Conservation (phyloP, 2,888 invertebrate species). For the Nomada fabriciana region DNA sequence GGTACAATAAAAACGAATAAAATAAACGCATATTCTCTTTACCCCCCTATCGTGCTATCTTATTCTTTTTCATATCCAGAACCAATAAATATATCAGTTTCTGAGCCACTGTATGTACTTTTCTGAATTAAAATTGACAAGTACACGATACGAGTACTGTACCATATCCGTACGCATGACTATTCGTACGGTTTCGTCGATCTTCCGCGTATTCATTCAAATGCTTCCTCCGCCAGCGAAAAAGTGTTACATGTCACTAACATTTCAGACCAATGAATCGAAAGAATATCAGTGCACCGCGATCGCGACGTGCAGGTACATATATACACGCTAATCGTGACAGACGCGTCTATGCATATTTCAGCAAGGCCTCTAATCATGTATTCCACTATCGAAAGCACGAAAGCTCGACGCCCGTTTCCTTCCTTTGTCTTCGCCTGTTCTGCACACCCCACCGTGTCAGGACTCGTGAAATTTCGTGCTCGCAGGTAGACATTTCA, state of each 20-base stretch:
- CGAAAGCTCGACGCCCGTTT: background rate
- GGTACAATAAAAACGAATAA: too few relatives aligned
- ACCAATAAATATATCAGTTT: too few relatives aligned
- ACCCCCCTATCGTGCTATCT: too few relatives aligned
- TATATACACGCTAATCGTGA: background rate
- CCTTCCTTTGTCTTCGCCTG: conserved; percentile 15
- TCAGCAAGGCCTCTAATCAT: conserved; percentile 26
- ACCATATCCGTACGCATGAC: background rate
- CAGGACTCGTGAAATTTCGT: conserved; percentile 67
- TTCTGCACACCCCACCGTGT: conserved; percentile 34
- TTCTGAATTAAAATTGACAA: too few relatives aligned
- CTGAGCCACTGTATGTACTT: too few relatives aligned
- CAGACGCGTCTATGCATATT: conserved; percentile 1
- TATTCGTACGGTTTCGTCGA: background rate
- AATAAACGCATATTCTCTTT: too few relatives aligned
- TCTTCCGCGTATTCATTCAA: background rate
- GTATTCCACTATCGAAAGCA: conserved; percentile 18
- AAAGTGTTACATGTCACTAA: background rate
- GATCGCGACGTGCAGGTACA: background rate
- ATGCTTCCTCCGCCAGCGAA: background rate
- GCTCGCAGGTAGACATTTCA: conserved; percentile 73
- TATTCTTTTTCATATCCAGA: too few relatives aligned
- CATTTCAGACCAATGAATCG: background rate
- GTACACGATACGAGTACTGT: too few relatives aligned
- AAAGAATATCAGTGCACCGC: background rate